phyloP scores from a whole-genome alignment of 2,888 invertebrate genomes.

The Diogma glabrata region DNA sequence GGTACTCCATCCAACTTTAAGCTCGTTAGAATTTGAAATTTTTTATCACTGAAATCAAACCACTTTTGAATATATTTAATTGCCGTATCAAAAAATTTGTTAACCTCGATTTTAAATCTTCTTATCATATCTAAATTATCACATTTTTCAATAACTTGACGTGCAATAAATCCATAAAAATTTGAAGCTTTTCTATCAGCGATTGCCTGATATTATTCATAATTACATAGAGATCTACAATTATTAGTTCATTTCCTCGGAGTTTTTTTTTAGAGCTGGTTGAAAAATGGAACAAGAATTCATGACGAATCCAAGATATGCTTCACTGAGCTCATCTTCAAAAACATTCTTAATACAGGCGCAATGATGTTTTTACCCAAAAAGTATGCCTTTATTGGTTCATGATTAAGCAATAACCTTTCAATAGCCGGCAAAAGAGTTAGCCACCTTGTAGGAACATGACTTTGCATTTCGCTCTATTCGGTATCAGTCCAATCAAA shows the following conservation, averaged over 20 bases:
- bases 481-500: slow-evolving; percentile 10
- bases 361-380: slow-evolving; percentile 6
- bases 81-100: too few species aligned
- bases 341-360: slow-evolving; percentile 6
- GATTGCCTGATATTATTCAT: slow-evolving; percentile 10
- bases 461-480: slow-evolving; percentile 9
- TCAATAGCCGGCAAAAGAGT: slow-evolving; percentile 11
- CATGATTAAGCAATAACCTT: slow-evolving; percentile 10
- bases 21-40: too few species aligned
- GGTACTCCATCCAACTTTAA: too few species aligned
- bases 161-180: too few species aligned
- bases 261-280: slow-evolving; percentile 6
- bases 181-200: too few species aligned
- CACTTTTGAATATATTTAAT: too few species aligned
- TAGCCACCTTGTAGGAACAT: slow-evolving; percentile 13
- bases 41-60: too few species aligned
- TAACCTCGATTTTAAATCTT: too few species aligned
- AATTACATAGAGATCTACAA: slow-evolving; percentile 10
- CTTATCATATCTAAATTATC: too few species aligned
- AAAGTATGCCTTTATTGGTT: slow-evolving; percentile 13
- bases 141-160: too few species aligned
- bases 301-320: slow-evolving; percentile 11
- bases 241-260: slow-evolving; percentile 5
- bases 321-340: slow-evolving; percentile 11
- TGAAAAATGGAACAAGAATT: not conserved